phyloP scores from a whole-genome alignment of 2,888 invertebrate genomes.

The Platynereis dumerilii region DNA sequence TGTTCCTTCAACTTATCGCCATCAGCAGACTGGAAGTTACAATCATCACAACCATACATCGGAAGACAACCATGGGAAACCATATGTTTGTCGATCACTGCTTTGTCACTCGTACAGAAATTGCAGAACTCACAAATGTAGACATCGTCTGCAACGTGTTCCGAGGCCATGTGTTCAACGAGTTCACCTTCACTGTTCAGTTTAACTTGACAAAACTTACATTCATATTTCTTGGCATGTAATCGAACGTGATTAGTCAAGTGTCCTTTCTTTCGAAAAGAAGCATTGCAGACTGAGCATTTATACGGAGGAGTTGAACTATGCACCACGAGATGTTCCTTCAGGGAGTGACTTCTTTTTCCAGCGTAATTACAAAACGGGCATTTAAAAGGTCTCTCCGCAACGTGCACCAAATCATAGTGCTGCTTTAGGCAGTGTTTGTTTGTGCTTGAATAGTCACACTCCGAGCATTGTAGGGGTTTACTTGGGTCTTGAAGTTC shows the following conservation, averaged over 20 bases:
- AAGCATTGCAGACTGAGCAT: constrained; percentile 58
- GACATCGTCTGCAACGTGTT: constrained; percentile 38
- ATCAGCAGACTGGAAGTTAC: constrained; percentile 23
- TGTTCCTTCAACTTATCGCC: constrained; percentile 24
- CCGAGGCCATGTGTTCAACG: constrained; percentile 24
- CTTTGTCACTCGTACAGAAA: constrained; percentile 34
- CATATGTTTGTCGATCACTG: constrained; percentile 34
- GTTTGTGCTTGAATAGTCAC: constrained; percentile 58
- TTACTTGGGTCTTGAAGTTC: too few relatives aligned
- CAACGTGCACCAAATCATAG: constrained; percentile 56
- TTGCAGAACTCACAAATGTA: constrained; percentile 56
- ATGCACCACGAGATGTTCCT: constrained; percentile 60
- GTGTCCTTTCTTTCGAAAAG: constrained; percentile 61
- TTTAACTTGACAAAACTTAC: constrained; percentile 25
- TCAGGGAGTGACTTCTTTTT: constrained; percentile 57
- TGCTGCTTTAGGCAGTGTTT: constrained; percentile 61
- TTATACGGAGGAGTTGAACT: constrained; percentile 55
- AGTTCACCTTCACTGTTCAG: constrained; percentile 12
- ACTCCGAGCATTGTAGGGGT: constrained; percentile 43
- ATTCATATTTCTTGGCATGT: constrained; percentile 42
- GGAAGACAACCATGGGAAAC: constrained; percentile 28
- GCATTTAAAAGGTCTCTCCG: constrained; percentile 58
- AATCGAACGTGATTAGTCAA: constrained; percentile 59
- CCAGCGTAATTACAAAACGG: constrained; percentile 62
- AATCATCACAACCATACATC: constrained; percentile 26